These are phyloP conservation scores for Thalassoma bifasciatum DNA, from an alignment of 2,113 vertebrate species.

Conservation along the genomic window DNA sequence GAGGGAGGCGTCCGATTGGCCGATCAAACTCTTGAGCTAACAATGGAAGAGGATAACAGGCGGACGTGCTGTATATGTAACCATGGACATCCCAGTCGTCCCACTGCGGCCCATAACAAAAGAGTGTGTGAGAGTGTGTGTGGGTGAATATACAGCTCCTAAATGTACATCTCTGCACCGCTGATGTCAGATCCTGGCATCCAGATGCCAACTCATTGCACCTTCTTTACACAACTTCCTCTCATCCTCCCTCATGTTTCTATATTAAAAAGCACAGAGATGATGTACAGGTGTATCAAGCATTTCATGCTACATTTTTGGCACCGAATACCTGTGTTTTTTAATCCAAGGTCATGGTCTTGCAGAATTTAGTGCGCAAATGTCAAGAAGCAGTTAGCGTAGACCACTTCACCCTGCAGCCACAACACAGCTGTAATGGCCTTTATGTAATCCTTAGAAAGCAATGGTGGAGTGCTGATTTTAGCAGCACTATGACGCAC, in stretches of 20 bases:
- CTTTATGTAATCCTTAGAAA: too few species aligned
- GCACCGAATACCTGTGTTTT: background rate
- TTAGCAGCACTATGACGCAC: too few species aligned
- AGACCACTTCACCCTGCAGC: too few species aligned
- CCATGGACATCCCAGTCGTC: conserved; percentile 15
- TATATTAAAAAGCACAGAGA: background rate
- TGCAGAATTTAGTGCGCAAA: background rate
- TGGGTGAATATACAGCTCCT: background rate
- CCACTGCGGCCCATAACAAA: conserved; percentile 14
- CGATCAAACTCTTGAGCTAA: conserved; percentile 15
- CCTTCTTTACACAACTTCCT: background rate
- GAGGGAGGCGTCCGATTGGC: conserved; percentile 31
- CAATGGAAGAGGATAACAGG: conserved; percentile 37
- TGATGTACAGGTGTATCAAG: background rate
- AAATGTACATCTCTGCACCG: conserved; percentile 6
- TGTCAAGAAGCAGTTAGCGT: background rate
- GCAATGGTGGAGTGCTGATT: too few species aligned
- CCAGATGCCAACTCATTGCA: too few species aligned
- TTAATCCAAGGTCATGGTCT: background rate
- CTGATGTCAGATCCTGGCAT: background rate
- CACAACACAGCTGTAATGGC: too few species aligned
- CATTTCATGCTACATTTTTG: background rate
- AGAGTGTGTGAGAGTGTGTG: background rate
- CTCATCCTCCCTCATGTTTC: background rate
- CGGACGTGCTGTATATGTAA: conserved; percentile 6